These are phyloP conservation scores for Cabera pusaria DNA, from an alignment of 2,888 invertebrate genomes.

Conservation along the genomic window DNA sequence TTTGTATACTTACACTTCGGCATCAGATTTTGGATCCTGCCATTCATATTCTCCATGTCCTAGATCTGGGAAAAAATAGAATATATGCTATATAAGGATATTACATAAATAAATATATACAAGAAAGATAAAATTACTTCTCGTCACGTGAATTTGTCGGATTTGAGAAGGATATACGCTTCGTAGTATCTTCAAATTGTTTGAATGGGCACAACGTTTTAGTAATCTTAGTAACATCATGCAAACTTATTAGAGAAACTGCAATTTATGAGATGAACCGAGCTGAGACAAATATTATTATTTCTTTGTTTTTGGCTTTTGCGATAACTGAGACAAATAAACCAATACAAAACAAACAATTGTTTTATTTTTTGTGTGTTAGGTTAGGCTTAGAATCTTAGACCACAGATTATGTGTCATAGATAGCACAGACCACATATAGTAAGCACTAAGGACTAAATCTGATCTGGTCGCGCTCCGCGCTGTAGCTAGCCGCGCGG, in stretches of 20 bases:
- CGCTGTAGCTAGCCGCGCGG: too few species aligned
- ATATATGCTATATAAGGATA: constrained; percentile 20
- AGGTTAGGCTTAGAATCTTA: too few species aligned
- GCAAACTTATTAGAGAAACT: constrained; percentile 9
- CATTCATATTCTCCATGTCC: constrained; percentile 94
- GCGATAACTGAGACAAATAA: too few species aligned
- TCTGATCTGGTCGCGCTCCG: too few species aligned
- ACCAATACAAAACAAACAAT: too few species aligned
- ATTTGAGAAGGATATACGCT: constrained; percentile 28
- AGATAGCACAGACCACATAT: too few species aligned
- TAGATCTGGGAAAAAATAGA: constrained; percentile 65
- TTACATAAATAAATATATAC: constrained; percentile 15
- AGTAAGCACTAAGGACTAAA: too few species aligned
- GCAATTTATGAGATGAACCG: too few species aligned
- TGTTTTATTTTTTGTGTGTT: too few species aligned
- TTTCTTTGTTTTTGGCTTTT: too few species aligned
- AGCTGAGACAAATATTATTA: too few species aligned
- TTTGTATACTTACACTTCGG: constrained; percentile 92
- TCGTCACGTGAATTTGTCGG: constrained; percentile 50
- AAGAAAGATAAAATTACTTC: constrained; percentile 40
- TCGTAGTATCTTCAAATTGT: constrained; percentile 30
- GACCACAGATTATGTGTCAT: too few species aligned
- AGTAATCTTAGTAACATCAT: constrained; percentile 29
- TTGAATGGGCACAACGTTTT: constrained; percentile 26
- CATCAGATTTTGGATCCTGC: constrained; percentile 95